Conservation (phyloP, 2,888 invertebrate species). For the Piscicola geometra region DNA sequence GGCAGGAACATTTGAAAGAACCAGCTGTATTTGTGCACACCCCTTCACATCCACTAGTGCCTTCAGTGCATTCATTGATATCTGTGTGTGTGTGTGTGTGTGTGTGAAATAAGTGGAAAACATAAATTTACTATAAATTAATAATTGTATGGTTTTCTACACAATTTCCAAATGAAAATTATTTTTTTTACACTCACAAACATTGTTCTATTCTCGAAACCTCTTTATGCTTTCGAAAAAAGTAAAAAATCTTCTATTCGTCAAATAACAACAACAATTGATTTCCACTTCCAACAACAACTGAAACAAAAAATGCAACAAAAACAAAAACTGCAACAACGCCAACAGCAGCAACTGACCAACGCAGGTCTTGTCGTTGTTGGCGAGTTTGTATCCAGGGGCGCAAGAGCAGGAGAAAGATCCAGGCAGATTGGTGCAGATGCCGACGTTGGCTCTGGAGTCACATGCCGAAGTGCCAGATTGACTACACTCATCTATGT, state of each 20-base stretch:
- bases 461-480: slow-evolving; percentile 27
- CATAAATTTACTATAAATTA: background rate
- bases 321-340: too few relatives aligned
- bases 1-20: slow-evolving; percentile 27
- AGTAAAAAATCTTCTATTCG: too few relatives aligned
- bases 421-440: slow-evolving; percentile 21
- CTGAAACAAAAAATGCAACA: slow-evolving; percentile 3
- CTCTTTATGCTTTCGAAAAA: too few relatives aligned
- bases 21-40: slow-evolving; percentile 31
- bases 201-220: too few relatives aligned
- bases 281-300: too few relatives aligned
- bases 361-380: slow-evolving; percentile 26
- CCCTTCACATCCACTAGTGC: slow-evolving; percentile 14
- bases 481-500: slow-evolving; percentile 29
- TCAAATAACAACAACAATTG: too few relatives aligned
- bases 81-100: slow-evolving; percentile 2
- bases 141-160: background rate
- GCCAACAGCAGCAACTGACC: slow-evolving; percentile 20
- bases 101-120: background rate
- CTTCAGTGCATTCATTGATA: slow-evolving; percentile 31
- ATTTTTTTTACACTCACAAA: too few relatives aligned
- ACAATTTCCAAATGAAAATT: background rate
- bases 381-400: slow-evolving; percentile 16
- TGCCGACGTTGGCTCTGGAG: slow-evolving; percentile 1
- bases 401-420: slow-evolving; percentile 32